Conservation (phyloP, 2,888 invertebrate species). For the Synanthedon andrenaeformis region DNA sequence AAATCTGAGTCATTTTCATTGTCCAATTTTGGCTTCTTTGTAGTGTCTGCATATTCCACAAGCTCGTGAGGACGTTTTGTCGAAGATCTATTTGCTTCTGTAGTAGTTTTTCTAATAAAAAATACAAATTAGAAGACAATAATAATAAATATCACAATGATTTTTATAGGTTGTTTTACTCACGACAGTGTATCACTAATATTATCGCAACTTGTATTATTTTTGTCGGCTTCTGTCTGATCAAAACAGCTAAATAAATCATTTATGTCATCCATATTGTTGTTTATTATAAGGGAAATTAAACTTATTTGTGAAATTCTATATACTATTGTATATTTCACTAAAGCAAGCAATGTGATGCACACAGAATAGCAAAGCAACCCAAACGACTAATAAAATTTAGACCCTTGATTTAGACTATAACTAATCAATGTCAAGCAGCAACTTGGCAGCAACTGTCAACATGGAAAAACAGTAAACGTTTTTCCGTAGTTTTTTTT, state of each 20-base stretch:
- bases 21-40: slow-evolving; percentile 33
- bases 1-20: slow-evolving; percentile 39
- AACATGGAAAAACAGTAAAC: too few relatives aligned
- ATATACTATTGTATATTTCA: too few relatives aligned
- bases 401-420: too few relatives aligned
- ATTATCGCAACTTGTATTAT: neutral
- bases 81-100: slow-evolving; percentile 16
- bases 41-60: slow-evolving; percentile 41
- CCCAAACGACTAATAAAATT: too few relatives aligned
- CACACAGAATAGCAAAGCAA: too few relatives aligned
- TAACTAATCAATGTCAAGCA: too few relatives aligned
- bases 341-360: too few relatives aligned
- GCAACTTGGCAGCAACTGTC: too few relatives aligned
- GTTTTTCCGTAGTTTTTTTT: too few relatives aligned
- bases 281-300: too few relatives aligned
- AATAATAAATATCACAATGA: neutral
- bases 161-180: neutral
- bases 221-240: neutral
- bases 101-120: slow-evolving; percentile 16
- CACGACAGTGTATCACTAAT: neutral
- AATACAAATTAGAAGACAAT: neutral
- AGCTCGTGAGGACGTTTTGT: slow-evolving; percentile 48
- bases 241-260: neutral
- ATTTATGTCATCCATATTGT: neutral
- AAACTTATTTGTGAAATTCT: too few relatives aligned